Evolutionary conservation across 1,140 invertebrate species (phyloP).

Genomic region (Babylonia areolata): DNA sequence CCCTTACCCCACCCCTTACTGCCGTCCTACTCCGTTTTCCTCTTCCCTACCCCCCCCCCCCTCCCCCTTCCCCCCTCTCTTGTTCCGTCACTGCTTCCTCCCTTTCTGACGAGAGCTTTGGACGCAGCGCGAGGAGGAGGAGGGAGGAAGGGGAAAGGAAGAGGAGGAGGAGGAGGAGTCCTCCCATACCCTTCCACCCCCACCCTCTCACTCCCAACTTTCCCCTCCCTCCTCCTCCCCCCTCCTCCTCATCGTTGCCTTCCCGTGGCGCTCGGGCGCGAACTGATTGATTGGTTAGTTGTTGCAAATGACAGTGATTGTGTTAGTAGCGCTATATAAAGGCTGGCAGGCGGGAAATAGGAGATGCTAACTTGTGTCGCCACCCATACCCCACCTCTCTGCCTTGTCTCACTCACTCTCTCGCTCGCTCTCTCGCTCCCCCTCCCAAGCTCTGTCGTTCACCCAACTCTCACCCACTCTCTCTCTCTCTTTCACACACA

Average conservation of each 20-base stretch:
- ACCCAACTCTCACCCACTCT: not conserved
- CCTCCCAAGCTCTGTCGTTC: not conserved
- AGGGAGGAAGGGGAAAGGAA: no score
- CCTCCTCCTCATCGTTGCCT: not conserved
- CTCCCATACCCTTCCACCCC: not conserved
- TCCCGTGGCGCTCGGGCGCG: slow-evolving; percentile 10
- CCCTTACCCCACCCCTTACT: not conserved
- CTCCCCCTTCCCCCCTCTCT: no score
- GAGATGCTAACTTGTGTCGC: slow-evolving; percentile 27
- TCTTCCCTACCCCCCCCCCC: not conserved
- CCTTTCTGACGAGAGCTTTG: no score
- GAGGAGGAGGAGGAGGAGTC: no score
- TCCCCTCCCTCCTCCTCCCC: not conserved
- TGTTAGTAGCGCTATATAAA: slow-evolving; percentile 49
- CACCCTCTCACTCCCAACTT: not conserved
- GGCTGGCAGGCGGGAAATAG: slow-evolving; percentile 41
- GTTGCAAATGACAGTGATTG: slow-evolving; percentile 52
- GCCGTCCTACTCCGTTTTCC: not conserved
- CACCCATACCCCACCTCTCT: not conserved
- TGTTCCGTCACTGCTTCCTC: no score
- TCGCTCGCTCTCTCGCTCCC: not conserved
- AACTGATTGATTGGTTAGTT: slow-evolving; percentile 48
- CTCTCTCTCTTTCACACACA: slow-evolving; percentile 12
- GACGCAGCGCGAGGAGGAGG: no score
- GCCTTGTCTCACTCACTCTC: not conserved